These are phyloP conservation scores for Melanotaenia boesemani DNA, from an alignment of 2,797 vertebrate genomes.

Conservation along the genomic window DNA sequence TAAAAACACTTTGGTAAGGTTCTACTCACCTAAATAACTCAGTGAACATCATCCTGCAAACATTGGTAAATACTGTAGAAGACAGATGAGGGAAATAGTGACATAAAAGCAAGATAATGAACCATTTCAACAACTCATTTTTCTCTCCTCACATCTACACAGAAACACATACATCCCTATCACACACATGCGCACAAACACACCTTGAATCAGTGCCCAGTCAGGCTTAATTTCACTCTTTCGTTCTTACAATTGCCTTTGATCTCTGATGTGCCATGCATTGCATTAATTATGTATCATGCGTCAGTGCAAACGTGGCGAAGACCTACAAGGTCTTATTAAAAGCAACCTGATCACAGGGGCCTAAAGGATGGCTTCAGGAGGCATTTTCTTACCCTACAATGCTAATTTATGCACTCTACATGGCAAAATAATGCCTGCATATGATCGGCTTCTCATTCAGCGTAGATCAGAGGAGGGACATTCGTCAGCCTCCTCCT, in stretches of 20 bases:
- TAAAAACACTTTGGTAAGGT: constrained; percentile 42
- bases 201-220: constrained; percentile 71
- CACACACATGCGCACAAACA: constrained; percentile 28
- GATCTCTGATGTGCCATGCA: constrained; percentile 82
- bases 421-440: constrained; percentile 31
- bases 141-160: constrained; percentile 1
- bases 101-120: constrained; percentile 28
- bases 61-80: constrained; percentile 31
- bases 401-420: constrained; percentile 36
- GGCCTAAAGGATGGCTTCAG: constrained; percentile 73
- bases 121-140: background rate
- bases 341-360: constrained; percentile 61
- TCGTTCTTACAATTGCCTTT: constrained; percentile 73
- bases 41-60: constrained; percentile 40
- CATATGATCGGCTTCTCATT: constrained; percentile 34
- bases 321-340: constrained; percentile 77
- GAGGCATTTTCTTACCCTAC: constrained; percentile 37
- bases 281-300: constrained; percentile 84
- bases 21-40: constrained; percentile 47
- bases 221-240: constrained; percentile 69
- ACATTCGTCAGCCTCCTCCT: constrained; percentile 43
- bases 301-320: constrained; percentile 65
- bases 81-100: constrained; percentile 22
- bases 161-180: constrained; percentile 23
- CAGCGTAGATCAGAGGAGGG: constrained; percentile 43